Evolutionary conservation across 2,113 vertebrate genomes (phyloP), one percentile per base, ranked within the genome.

Genomic region (Lethenteron camtschaticum): DNA sequence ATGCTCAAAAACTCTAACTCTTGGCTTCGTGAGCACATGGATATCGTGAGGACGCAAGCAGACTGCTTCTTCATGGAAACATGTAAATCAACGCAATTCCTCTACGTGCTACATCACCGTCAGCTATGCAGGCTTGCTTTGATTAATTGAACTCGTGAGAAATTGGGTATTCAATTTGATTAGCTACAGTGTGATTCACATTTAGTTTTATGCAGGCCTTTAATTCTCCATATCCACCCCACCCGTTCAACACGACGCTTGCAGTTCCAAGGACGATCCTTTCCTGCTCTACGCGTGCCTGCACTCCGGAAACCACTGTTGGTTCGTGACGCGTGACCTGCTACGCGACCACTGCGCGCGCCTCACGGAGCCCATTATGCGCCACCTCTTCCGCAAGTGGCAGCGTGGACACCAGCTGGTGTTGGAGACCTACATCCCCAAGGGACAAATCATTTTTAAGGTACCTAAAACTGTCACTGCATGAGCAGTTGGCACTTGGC

Each of bases 301-400:
- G 74, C 80, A 82, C 70, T 97, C 94, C 2, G 92, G 92, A 14
- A 83, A 82, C 75, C 86, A 89, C 41, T 97, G 90, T 77, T 82
- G 72, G 60, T 90, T 99, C 73, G 81, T 97, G 73, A 92, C 85
- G 8, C 81, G 81, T 68, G 94, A 99, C 77, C 82, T 99, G 75
- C 82, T 99, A 80, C 83, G 94, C 76, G 90, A 99, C 77, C 94
- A 99, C 81, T 96, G 90, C 76, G 90, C 94, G 70, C 88, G 86
- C 75, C 78, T 99, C 20, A 69, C 81, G 0, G 82, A 87, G 56
- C 76, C 56, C 1, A 68, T 72, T 72, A 82, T 79, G 0, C 81
- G 80, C 16, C 83, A 75, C 2, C 82, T 99, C 11, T 99, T 99
- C 78, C 92, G 90, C 70, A 97, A 95, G 77, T 99, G 94, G 94